These are phyloP conservation scores for Columbina picui DNA, from an alignment of 2,113 vertebrate species.

Conservation along the genomic window DNA sequence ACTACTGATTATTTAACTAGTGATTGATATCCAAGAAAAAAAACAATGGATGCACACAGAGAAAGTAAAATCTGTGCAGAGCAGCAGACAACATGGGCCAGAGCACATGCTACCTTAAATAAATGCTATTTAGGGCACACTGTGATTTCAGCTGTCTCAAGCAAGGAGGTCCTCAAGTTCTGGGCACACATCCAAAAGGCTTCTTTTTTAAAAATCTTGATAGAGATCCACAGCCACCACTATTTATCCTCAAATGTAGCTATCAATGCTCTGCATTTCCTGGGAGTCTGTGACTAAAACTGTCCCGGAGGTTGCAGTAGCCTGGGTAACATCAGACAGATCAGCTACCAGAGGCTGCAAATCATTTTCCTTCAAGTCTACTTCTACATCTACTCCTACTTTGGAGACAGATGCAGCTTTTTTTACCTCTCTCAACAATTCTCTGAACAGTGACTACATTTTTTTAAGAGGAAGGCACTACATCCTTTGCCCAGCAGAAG, in stretches of 20 bases:
- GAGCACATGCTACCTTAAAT: background rate
- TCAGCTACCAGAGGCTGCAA: background rate
- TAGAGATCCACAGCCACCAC: background rate
- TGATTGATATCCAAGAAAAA: background rate
- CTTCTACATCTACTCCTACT: too few relatives aligned
- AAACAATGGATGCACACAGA: background rate
- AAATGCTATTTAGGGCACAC: background rate
- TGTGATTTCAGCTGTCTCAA: slow-evolving; percentile 10
- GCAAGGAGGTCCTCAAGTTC: slow-evolving; percentile 11
- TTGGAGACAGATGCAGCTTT: background rate
- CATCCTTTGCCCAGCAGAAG: background rate
- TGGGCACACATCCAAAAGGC: slow-evolving; percentile 17
- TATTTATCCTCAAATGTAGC: slow-evolving; percentile 19
- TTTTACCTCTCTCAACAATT: background rate
- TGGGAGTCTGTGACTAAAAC: background rate
- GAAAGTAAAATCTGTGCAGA: background rate
- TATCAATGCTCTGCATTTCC: background rate
- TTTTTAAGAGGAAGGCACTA: background rate
- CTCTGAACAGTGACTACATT: background rate
- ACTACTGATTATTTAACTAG: background rate
- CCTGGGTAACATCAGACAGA: background rate
- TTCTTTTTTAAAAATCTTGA: background rate
- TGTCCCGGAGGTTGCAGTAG: background rate
- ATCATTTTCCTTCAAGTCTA: background rate
- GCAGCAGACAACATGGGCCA: background rate